Base-by-base conservation (phyloP, 2,113 vertebrate species). In the Pteruthius melanotis region DNA sequence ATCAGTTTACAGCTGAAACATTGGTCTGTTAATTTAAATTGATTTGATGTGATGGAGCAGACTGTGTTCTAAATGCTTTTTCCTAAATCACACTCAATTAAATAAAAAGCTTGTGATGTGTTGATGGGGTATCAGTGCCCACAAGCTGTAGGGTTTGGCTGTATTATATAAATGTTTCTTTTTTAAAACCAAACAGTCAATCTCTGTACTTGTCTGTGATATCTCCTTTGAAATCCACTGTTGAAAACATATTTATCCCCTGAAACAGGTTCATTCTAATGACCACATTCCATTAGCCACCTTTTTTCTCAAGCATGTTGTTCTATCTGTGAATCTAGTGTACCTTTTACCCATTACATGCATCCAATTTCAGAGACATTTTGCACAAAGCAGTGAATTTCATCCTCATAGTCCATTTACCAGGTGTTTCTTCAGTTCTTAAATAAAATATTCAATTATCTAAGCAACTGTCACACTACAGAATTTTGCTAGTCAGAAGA, bases 1-100 rank as follows among this genome's bases (percentile, higher is more conserved):
- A 95, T 81, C 90, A 79, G 65, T 95, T 95, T 97, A 84, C 76
- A 93, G 79, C 89, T 92, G 61, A 87, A 94, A 96, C 57, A 49
- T 83, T 89, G 72, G 60, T 91, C 61, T 81, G 89, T 92, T 93
- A 83, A 89, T 94, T 91, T 94, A 84, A 95, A 94, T 89, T 91
- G 42, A 92, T 78, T 92, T 87, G 49, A 92, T 83, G 33, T 40
- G 61, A 89, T 76, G 50, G 56, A 79, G 87, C 54, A 94, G 91
- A 82, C 59, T 86, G 90, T 92, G 80, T 91, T 94, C 83, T 94
- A 95, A 97, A 85, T 91, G 84, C 37, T 95, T 95, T 86, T 83
- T 60, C 37, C 66, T 57, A 95, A 90, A 94, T 74, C 86, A 94
- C 87, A 83, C 28, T 66, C 81, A 93, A 85, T 94, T 96, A 82